These are phyloP conservation scores for Steinernema khuongi DNA, from an alignment of 1,140 invertebrate genomes.

Conservation along the genomic window DNA sequence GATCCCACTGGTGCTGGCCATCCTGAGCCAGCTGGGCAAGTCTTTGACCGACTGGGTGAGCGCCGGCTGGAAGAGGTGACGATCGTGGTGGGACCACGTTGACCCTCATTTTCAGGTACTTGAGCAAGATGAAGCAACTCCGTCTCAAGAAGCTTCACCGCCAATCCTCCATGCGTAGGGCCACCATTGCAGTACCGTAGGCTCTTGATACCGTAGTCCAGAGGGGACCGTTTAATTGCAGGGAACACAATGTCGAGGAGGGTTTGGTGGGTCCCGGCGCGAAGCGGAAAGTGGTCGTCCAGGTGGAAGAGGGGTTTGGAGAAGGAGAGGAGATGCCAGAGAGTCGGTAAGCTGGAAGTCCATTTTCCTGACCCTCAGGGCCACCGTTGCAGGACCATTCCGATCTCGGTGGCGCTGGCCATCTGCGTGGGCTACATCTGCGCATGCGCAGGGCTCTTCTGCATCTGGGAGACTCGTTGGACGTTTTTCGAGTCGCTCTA, in stretches of 20 bases:
- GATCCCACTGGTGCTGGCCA: slow-evolving; percentile 77
- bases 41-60: slow-evolving; percentile 57
- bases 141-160: not conserved
- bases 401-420: slow-evolving; percentile 55
- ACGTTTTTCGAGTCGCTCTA: slow-evolving; percentile 81
- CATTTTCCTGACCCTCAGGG: not conserved
- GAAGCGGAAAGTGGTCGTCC: slow-evolving; percentile 4
- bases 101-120: slow-evolving; percentile 13
- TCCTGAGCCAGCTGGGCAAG: slow-evolving; percentile 60
- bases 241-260: not conserved
- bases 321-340: slow-evolving; percentile 30
- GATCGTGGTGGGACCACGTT: slow-evolving; percentile 21
- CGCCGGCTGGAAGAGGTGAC: slow-evolving; percentile 15
- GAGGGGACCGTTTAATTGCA: not conserved
- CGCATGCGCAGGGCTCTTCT: slow-evolving; percentile 51
- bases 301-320: slow-evolving; percentile 22
- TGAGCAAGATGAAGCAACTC: not conserved
- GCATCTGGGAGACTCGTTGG: slow-evolving; percentile 72
- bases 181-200: not conserved
- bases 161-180: not conserved
- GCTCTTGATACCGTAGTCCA: not conserved
- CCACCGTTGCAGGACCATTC: slow-evolving; percentile 46
- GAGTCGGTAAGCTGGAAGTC: slow-evolving; percentile 12
- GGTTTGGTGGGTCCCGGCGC: not conserved
- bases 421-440: slow-evolving; percentile 56